Conservation (phyloP, 1,140 invertebrate species). For the Orchesella cincta region DNA sequence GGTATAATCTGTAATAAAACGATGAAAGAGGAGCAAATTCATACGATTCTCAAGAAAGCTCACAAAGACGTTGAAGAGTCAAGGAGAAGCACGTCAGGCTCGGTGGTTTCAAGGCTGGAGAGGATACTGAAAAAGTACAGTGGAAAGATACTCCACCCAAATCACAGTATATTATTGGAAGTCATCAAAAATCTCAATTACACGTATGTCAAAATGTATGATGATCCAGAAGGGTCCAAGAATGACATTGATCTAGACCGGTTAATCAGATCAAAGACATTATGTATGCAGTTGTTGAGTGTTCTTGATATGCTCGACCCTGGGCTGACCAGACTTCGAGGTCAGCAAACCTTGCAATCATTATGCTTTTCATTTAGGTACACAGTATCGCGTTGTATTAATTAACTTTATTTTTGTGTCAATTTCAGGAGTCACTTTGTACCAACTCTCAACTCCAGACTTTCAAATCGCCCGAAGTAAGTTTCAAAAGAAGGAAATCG, state of each 20-base stretch:
- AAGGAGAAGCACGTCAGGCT: conserved; percentile 1
- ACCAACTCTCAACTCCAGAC: neutral
- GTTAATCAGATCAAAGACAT: neutral
- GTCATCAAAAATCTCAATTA: conserved; percentile 23
- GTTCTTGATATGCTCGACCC: conserved; percentile 22
- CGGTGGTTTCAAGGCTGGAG: conserved; percentile 26
- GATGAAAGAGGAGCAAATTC: neutral
- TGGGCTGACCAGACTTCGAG: neutral
- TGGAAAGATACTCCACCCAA: conserved; percentile 35
- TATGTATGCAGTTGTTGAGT: conserved; percentile 18
- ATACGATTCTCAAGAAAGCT: conserved; percentile 25
- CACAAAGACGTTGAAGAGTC: conserved; percentile 20
- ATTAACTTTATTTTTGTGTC: neutral
- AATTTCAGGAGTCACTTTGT: conserved; percentile 6
- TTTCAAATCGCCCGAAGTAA: neutral
- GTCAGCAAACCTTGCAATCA: too few species aligned
- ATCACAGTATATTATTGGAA: conserved; percentile 22
- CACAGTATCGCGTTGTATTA: neutral
- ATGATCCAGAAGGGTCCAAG: neutral
- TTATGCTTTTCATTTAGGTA: neutral
- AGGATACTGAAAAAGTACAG: conserved; percentile 29
- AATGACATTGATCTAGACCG: neutral
- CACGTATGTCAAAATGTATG: neutral
- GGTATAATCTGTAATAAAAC: neutral
- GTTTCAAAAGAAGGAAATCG: neutral